Evolutionary conservation across 1,140 invertebrate genomes (phyloP), one percentile per base, ranked within the genome.

Genomic region (Cyphomyrmex costatus): DNA sequence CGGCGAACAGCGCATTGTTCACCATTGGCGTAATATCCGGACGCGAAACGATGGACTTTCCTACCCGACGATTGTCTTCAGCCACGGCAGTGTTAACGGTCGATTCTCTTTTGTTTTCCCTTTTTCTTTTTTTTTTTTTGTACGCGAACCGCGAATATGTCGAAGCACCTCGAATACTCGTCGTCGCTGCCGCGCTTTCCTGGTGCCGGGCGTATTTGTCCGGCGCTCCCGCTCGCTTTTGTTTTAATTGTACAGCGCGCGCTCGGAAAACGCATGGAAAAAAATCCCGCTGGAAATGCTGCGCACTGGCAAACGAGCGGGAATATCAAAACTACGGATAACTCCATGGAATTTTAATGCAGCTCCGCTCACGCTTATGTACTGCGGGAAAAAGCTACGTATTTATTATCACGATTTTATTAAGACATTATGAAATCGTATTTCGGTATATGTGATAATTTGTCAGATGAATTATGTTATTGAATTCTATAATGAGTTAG

Each of bases 241-340:
- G 85, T 86, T 90, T 90, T 83, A 87, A 92, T 92, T 91, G 73
- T 89, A 88, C 90, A 21, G 89, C 73, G 63, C 66, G 86, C 88
- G 88, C 68, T 74, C 79, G 79, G n/a, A n/a, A 83, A 83, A 73
- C 68, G 53, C 56, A 51, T 27, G 77, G 30, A 42, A 82, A 83
- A 82, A 83, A 83, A 83, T 83, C 79, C 53, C 79, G n/a, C 68
- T 83, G 79, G 56, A 83, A 74, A 83, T 53, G 79, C 79, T 42
- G 66, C 66, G 46, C 79, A 7, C 79, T 27, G 24, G 53, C 79
- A 83, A 83, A 83, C 79, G 68, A 83, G 53, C 79, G 79, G 53
- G 79, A 83, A 74, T 83, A 83, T 74, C 79, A 83, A 73, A 83
- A 83, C 79, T 73, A 58, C 68, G 79, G 68, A 83, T 83, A 83